phyloP scores from a whole-genome alignment of 2,113 vertebrate genomes.

The Callipepla squamata region DNA sequence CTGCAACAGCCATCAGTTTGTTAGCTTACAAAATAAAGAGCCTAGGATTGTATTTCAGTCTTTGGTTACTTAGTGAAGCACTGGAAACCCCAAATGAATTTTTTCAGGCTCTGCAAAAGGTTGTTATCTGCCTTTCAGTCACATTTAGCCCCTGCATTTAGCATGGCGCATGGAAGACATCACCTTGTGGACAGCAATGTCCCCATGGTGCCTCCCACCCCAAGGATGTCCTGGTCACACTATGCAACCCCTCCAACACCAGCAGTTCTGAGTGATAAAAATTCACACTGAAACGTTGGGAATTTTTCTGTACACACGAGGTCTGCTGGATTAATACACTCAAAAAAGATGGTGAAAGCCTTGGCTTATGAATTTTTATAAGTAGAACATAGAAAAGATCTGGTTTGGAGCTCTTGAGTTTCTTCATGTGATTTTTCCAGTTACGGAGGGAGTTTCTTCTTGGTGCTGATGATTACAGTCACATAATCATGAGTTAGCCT shows the following conservation, averaged over 20 bases:
- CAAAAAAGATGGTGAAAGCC: background rate
- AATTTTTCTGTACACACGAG: background rate
- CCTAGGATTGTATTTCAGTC: background rate
- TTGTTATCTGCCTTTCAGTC: background rate
- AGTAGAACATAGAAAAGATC: background rate
- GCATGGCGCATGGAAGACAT: background rate
- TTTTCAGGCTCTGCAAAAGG: background rate
- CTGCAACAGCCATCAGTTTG: background rate
- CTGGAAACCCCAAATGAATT: background rate
- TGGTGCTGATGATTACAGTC: background rate
- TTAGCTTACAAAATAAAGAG: constrained; percentile 29
- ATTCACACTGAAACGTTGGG: background rate
- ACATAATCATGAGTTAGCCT: background rate
- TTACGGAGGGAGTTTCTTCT: background rate
- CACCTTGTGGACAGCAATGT: background rate
- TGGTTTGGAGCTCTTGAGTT: background rate
- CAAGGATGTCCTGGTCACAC: background rate
- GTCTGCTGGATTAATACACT: background rate
- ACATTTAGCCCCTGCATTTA: background rate
- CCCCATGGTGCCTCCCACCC: background rate
- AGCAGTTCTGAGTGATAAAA: background rate
- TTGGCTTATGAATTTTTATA: background rate
- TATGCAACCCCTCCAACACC: background rate
- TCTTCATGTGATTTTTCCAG: background rate
- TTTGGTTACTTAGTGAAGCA: constrained; percentile 25